Evolutionary conservation across 2,113 vertebrate genomes (phyloP).

Genomic region (Erinaceus europaeus): DNA sequence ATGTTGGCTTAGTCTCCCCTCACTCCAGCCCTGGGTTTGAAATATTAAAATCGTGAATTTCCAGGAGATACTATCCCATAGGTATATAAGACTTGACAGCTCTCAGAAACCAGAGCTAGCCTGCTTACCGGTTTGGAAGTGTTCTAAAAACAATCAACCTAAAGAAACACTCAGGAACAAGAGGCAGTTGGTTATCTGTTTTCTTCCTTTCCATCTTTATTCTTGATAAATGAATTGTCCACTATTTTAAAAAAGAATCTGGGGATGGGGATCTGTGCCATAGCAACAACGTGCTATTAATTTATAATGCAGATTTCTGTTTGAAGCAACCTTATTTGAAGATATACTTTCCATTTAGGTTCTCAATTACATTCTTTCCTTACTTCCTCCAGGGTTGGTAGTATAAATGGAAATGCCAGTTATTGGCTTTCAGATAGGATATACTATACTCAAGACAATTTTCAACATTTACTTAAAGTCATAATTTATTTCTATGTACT

Average conservation of each 20-base stretch:
- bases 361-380: conserved; percentile 57
- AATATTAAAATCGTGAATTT: conserved; percentile 64
- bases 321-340: conserved; percentile 56
- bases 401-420: conserved; percentile 69
- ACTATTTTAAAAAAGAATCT: conserved; percentile 64
- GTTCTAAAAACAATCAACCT: conserved; percentile 59
- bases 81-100: conserved; percentile 59
- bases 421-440: conserved; percentile 70
- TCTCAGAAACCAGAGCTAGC: conserved; percentile 52
- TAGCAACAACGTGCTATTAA: conserved; percentile 68
- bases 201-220: conserved; percentile 80
- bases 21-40: conserved; percentile 53
- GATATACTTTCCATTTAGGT: conserved; percentile 62
- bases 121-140: conserved; percentile 46
- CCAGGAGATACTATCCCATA: conserved; percentile 48
- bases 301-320: conserved; percentile 59
- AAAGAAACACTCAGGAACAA: conserved; percentile 81
- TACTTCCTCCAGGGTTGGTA: conserved; percentile 64
- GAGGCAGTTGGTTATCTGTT: conserved; percentile 92
- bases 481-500: conserved; percentile 81
- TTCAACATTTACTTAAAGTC: conserved; percentile 77
- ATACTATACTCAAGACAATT: conserved; percentile 68
- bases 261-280: conserved; percentile 70
- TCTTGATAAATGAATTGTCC: conserved; percentile 80
- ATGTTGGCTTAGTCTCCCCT: conserved; percentile 47